Evolutionary conservation across 2,888 invertebrate genomes (phyloP).

Genomic region (Ellobium chinense): DNA sequence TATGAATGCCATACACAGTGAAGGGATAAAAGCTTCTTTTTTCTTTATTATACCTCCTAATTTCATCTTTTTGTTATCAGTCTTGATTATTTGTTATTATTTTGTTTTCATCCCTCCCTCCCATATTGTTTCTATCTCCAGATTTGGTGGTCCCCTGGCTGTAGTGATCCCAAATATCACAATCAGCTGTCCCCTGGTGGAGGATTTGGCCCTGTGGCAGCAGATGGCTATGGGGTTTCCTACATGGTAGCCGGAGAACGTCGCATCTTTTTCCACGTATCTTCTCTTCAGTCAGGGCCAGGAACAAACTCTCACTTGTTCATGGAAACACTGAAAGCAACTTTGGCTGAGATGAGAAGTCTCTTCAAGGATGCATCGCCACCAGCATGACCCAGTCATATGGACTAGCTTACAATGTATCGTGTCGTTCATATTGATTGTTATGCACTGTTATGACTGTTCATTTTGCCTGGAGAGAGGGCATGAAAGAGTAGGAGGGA

Average conservation of each 20-base stretch:
- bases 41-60: too few species aligned
- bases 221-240: constrained; percentile 80
- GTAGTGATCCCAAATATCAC: constrained; percentile 32
- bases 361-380: too few species aligned
- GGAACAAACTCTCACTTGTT: constrained; percentile 78
- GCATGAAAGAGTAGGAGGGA: too few species aligned
- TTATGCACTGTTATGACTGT: too few species aligned
- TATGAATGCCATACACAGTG: too few species aligned
- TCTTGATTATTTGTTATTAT: not conserved
- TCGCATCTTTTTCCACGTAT: constrained; percentile 80
- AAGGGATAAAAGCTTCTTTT: too few species aligned
- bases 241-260: constrained; percentile 81
- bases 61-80: too few species aligned
- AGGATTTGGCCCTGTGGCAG: constrained; percentile 81
- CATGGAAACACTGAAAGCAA: constrained; percentile 76
- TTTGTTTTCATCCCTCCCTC: not conserved
- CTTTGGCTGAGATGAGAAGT: constrained; percentile 75
- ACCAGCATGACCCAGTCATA: too few species aligned
- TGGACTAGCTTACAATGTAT: too few species aligned
- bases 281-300: constrained; percentile 78
- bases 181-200: constrained; percentile 80
- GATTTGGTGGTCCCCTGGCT: constrained; percentile 41
- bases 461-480: too few species aligned
- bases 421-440: too few species aligned
- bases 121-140: too few species aligned